Evolutionary conservation across 2,888 invertebrate genomes (phyloP), one percentile per base, ranked within the genome.

Genomic region (Brachyptera putata): DNA sequence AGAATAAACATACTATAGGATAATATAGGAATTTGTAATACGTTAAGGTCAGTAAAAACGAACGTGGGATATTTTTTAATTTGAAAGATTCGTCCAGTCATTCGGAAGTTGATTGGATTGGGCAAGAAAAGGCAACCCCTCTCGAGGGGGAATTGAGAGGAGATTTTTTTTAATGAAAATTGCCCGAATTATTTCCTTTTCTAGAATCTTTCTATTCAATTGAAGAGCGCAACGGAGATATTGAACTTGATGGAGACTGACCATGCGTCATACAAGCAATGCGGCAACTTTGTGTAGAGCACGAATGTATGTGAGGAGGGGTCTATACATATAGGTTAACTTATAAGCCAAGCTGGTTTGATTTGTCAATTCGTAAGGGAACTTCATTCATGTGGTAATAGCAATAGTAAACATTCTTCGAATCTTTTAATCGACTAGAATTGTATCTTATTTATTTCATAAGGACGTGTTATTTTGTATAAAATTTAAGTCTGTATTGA

Each of bases 71-170:
- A 60, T 57, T 57, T 64, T 58, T 61, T 62, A 64, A 64, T 62
- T 64, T 62, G 48, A 61, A 61, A 59, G 64, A 62, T 61, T 64
- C 59, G 61, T 49, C 56, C 58, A 61, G 46, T 64, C 64, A 61
- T 60, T 64, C 60, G 60, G 58, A 64, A 61, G 57, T 57, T 61
- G 60, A 61, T 60, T 55, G 63, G 50, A 34, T 18, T 30, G 37
- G 36, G 9, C 9, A 34, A 48, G 50, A 26, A 49, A 21, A 50
- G 30, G 25, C 48, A 50, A 50, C 30, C 50, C 50, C 26, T 50
- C 26, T 25, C 25, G 16, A 13, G 34, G 37, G 36, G 11, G 34
- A 18, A 9, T 2, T n/a, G 43, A 43, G 43, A 53, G 34, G 34
- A 53, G 24, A 34, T 37, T 21, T 53, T 53, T 53, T n/a, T 53